Evolutionary conservation across 92 coral and sea anemone species (phyloP), one percentile per base, ranked within the genome.

Genomic region (Epizoanthus stellaris): DNA sequence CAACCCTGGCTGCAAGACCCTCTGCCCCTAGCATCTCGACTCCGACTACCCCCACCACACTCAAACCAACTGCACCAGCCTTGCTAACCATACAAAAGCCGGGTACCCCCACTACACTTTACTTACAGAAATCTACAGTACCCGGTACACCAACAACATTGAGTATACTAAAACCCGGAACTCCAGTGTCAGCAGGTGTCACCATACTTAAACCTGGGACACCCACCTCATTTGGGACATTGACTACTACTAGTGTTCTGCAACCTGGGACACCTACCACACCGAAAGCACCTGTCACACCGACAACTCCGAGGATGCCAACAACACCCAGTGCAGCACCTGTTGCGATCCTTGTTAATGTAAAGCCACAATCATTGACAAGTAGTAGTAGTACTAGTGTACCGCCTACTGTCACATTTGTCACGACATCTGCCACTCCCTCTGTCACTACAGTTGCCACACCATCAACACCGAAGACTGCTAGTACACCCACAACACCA

Each of bases 1-100:
- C 95, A 42, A 67, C 80, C 15, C 75, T 84, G 14, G 74, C 88
- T 10, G 67, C 76, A 4, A 86, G 92, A 36, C 80, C 86, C 4
- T 52, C 92, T 36, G 86, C 95, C 36, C 95, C 99, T 34, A 86
- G 95, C 64, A 88, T 93, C 56, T 93, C 98, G 19, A 91, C 93
- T 36, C 89, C 90, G 85, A 84, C 91, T 77, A 90, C 89, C 38
- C 88, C 91, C 49, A 86, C 95, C 45, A 87, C 91, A 42, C 80
- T 91, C 34, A 85, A 89, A 23, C 81, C 92, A 17, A 86, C 97
- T 15, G 57, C 91, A 45, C 67, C 83, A 34, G 54, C 95, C 10
- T 77, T 80, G 68, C 52, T 91, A 49, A 85, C 94, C 57, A 86
- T 87, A 23, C 86, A 82, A n/a, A 65, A 88, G 85, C 93, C 98